These are phyloP conservation scores for Antrozous pallidus DNA, from an alignment of 2,797 vertebrate genomes.

Conservation along the genomic window DNA sequence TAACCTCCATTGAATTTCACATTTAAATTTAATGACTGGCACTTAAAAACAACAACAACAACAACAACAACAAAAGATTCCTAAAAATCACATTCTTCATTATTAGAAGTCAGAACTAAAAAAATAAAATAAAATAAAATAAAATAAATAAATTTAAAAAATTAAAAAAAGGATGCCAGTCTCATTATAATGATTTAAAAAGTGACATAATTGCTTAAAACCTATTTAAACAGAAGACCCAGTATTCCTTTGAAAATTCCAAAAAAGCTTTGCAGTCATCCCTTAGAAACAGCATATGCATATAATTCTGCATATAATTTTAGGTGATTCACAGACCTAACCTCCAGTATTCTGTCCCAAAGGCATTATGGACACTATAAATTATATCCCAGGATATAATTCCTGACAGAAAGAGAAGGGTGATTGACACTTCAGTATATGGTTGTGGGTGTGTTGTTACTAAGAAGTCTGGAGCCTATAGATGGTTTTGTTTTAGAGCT, in stretches of 20 bases:
- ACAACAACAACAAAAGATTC: neutral
- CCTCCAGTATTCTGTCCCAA: neutral
- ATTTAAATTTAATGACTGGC: neutral
- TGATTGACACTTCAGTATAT: neutral
- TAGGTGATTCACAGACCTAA: neutral
- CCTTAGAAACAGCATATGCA: neutral
- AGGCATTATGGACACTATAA: neutral
- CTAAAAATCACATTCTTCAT: slow-evolving; percentile 11
- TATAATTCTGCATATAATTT: neutral
- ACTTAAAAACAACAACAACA: neutral
- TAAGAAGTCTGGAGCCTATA: neutral
- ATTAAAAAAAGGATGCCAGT: too few relatives aligned
- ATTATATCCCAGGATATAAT: neutral
- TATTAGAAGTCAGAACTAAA: slow-evolving; percentile 9
- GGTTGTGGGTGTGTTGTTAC: neutral
- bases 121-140: neutral
- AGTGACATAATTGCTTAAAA: neutral
- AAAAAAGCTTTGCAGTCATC: neutral
- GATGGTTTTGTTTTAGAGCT: neutral
- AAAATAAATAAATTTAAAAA: too few relatives aligned
- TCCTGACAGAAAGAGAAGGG: neutral
- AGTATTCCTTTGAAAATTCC: neutral
- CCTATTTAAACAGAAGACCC: neutral
- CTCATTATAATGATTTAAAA: neutral
- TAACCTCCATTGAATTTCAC: neutral